Evolutionary conservation across 2,113 vertebrate species (phyloP), one percentile per base, ranked within the genome.

Genomic region (Daubentonia madagascariensis): DNA sequence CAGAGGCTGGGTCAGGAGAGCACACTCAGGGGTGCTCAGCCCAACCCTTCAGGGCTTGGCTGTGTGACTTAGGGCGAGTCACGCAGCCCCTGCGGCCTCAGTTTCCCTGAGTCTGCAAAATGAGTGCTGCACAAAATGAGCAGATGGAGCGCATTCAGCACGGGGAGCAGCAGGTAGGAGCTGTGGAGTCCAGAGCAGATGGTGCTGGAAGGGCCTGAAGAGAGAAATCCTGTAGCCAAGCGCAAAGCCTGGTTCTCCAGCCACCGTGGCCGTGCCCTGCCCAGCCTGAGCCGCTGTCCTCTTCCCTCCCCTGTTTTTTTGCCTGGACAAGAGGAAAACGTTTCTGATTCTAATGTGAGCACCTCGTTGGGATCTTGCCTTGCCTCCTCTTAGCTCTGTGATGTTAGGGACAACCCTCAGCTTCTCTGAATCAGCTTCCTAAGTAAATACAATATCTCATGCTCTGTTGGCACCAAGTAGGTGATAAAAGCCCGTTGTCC

Each of bases 21-120:
- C 45, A 22, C 1, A 59, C 1, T n/a, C 17, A 2, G n/a, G 63
- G 35, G 13, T 0, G 43, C 80, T 10, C 3, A 0, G 22, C 48
- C n/a, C 35, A 8, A 28, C 6, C 28, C 18, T 11, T 7, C 52
- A 4, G 54, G 52, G 32, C 13, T 65, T 12, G 48, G 23, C 52
- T 37, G 3, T 23, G 25, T 43, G 95, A 76, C 61, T 43, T 30
- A 30, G 48, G n/a, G 32, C 30, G 35, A 23, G 43, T 61, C 78
- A 22, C 7, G 0, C 3, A 25, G 32, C 23, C 73, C 28, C 52
- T 20, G 61, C 14, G 68, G 22, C 4, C 92, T 93, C 68, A 2
- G 86, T 87, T 95, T 96, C 75, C 96, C 89, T 17, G 30, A 50
- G 54, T 28, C 59, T 80, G 88, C n/a, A 50, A 67, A n/a, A 63